phyloP scores from a whole-genome alignment of 2,888 invertebrate species.

The Timema podura region DNA sequence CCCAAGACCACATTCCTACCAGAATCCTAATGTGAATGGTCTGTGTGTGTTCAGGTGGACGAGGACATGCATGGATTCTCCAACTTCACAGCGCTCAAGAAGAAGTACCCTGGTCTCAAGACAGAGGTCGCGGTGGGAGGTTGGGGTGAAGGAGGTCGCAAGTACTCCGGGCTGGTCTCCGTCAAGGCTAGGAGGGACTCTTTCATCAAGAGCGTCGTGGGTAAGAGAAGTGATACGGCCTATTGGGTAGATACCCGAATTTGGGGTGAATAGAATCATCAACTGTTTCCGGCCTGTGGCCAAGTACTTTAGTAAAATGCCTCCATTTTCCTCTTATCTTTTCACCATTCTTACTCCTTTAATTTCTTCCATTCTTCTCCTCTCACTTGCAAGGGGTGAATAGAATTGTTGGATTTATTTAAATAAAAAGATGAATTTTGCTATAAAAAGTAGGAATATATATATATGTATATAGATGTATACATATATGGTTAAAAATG shows the following conservation, averaged over 20 bases:
- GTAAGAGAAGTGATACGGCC: conserved; percentile 46
- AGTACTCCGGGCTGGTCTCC: conserved; percentile 79
- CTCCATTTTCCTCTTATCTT: too few relatives aligned
- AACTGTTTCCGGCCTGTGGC: not conserved
- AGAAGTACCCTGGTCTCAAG: conserved; percentile 67
- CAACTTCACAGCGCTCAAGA: conserved; percentile 71
- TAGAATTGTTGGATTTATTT: not conserved
- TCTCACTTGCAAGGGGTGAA: too few relatives aligned
- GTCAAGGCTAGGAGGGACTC: conserved; percentile 61
- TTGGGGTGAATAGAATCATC: not conserved
- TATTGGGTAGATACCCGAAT: not conserved
- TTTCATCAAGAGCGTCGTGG: conserved; percentile 72
- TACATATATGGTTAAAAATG: too few relatives aligned
- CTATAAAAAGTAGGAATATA: too few relatives aligned
- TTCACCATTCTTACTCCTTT: too few relatives aligned
- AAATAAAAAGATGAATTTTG: not conserved
- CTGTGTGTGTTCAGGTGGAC: conserved; percentile 57
- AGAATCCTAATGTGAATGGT: too few relatives aligned
- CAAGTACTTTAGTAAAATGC: too few relatives aligned
- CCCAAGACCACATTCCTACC: too few relatives aligned
- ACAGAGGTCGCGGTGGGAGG: conserved; percentile 81
- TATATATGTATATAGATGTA: too few relatives aligned
- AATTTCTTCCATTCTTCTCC: too few relatives aligned
- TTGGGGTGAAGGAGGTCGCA: conserved; percentile 86
- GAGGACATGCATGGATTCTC: conserved; percentile 69